Evolutionary conservation across 1,140 invertebrate genomes (phyloP).

Genomic region (Cyclargus thomasi): DNA sequence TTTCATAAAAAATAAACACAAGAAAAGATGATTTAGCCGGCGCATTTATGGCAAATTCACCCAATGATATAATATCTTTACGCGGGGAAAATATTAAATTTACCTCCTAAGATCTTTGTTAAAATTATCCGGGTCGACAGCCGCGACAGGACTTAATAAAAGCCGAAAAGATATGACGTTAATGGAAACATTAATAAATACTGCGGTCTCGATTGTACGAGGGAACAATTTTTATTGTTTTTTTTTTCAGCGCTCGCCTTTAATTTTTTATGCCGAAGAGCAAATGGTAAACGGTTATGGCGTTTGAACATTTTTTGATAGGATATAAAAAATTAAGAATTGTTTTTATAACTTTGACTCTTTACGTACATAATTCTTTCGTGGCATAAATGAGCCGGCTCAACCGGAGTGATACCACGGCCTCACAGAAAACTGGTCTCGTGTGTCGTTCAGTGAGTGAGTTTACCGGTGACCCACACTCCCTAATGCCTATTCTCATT

Average conservation of each 20-base stretch:
- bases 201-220: slow-evolving; percentile 37
- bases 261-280: slow-evolving; percentile 28
- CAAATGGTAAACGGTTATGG: slow-evolving; percentile 52
- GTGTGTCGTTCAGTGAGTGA: too few species aligned
- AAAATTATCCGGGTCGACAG: slow-evolving; percentile 39
- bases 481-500: too few species aligned
- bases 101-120: slow-evolving; percentile 34
- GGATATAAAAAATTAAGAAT: too few species aligned
- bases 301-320: slow-evolving; percentile 52
- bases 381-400: too few species aligned
- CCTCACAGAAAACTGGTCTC: too few species aligned
- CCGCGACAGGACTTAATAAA: slow-evolving; percentile 45
- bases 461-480: too few species aligned
- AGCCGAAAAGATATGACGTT: slow-evolving; percentile 39
- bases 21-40: not conserved
- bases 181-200: slow-evolving; percentile 54
- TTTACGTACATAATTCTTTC: too few species aligned
- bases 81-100: slow-evolving; percentile 50
- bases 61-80: slow-evolving; percentile 46
- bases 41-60: slow-evolving; percentile 27
- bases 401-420: too few species aligned
- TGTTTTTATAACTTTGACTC: too few species aligned
- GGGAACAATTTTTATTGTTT: slow-evolving; percentile 10
- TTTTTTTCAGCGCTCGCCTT: not conserved
- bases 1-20: not conserved